Base-by-base conservation (phyloP, 2,888 invertebrate species). In the Apamea sordens region DNA sequence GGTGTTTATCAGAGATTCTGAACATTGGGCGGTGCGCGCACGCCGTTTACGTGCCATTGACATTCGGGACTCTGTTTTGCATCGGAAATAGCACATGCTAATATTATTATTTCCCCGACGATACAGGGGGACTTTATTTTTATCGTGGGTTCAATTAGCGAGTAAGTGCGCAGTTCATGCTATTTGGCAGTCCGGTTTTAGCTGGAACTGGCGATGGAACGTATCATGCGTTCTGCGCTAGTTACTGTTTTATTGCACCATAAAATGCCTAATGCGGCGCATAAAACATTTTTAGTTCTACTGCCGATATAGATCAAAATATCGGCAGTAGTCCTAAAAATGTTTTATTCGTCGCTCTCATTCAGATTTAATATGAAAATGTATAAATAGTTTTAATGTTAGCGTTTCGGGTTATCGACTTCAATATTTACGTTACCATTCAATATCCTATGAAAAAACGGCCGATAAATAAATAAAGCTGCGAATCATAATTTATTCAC, bases 11-110 rank as follows among this genome's bases (percentile, higher is more conserved):
- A 92, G 68, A 75, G 70, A 76, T 84, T 75, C 64, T 36, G 88
- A 87, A 87, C 88, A 89, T 88, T 89, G 80, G 86, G 83, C 88
- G 84, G 83, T 86, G 90, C 92, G 92, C 92, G 87, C 88, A 88
- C 89, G 89, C 88, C 87, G 91, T 94, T 94, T 90, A 90, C 93
- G 93, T 95, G 95, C 94, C 95, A 95, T 95, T 96, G 96, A 96
- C 96, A 95, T 95, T 95, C 92, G 89, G 88, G 82, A 83, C 89
- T 90, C 89, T 85, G 85, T 90, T 92, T 93, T 89, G 92, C 91
- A 88, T 93, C 91, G 91, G 90, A 95, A 95, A 95, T 95, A 94
- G 93, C 92, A 80, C 89, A 84, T 88, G 88, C 89, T 85, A 83
- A 91, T 83, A 82, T 92, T 91, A 91, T 90, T 89, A 88, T 88